Base-by-base conservation (phyloP, 2,888 invertebrate species). In the Nymphalis polychloros region DNA sequence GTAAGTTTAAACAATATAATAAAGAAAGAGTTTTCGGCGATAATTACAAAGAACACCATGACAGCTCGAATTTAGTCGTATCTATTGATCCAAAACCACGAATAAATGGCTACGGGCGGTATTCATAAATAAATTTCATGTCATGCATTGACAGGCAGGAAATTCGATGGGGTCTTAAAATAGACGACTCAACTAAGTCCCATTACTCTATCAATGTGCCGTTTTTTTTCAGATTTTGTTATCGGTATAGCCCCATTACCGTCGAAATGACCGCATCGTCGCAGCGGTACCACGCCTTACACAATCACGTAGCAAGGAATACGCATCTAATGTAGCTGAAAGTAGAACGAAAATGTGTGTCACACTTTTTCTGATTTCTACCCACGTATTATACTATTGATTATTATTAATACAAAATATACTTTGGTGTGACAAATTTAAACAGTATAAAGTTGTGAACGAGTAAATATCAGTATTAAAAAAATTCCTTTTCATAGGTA, bases 311-410 rank as follows among this genome's bases (percentile, higher is more conserved):
- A 64, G 67, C 62, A 64, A 67, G 71, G 79, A 78, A 80, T 77
- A 81, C 82, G 83, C 85, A 83, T 78, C 84, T 88, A 88, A 87
- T 87, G 85, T 83, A 80, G 76, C 84, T 83, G 81, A 85, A 90
- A 90, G 84, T 89, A 79, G 89, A 84, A 82, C 89, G 79, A 71
- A 75, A 77, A 78, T 75, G 67, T 31, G 53, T 23, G 7, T 31
- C 41, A 41, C 10, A 41, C 41, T 41, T 41, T 41, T 41, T 41
- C 13, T 41, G 41, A 41, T 41, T 41, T 41, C 41, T 41, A 41
- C 41, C 13, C 13, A 41, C 41, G 10, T 41, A 2, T 13, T 41
- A 10, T 41, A 13, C 13, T 0, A 13, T 41, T 41, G 41, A 41
- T 41, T 41, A 41, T 41, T 41, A 13, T 41, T 13, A 41, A 41